Conservation (phyloP, 2,113 vertebrate genomes). For the Globicephala melas region DNA sequence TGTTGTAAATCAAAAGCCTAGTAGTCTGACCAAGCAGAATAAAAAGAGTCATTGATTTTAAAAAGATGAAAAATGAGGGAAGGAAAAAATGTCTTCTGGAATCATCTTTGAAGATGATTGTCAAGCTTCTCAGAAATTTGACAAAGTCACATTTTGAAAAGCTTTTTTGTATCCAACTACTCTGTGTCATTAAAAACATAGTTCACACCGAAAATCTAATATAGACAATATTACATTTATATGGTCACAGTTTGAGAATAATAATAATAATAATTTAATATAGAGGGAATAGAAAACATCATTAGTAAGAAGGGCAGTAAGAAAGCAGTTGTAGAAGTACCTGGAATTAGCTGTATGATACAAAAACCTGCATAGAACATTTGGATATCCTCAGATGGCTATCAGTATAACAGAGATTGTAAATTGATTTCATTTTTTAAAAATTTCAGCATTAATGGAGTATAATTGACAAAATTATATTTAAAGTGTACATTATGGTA, state of each 20-base stretch:
- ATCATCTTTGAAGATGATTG: not conserved
- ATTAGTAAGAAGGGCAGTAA: not conserved
- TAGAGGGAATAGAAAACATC: not conserved
- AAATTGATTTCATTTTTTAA: not conserved
- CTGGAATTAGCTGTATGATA: not conserved
- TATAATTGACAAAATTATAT: not conserved
- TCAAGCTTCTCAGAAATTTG: constrained; percentile 5
- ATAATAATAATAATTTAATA: not conserved
- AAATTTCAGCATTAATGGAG: not conserved
- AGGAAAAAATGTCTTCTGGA: not conserved
- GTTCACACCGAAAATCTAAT: not conserved
- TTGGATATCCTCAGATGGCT: not conserved
- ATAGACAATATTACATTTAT: not conserved
- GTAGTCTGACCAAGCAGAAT: constrained; percentile 21
- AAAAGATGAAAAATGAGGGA: not conserved
- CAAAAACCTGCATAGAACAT: not conserved
- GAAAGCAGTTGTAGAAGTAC: not conserved
- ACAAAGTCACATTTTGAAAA: constrained; percentile 34
- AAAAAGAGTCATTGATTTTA: not conserved
- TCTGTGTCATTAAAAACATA: not conserved
- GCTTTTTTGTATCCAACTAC: not conserved
- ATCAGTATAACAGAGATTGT: not conserved
- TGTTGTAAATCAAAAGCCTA: constrained; percentile 23
- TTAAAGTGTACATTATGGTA: not conserved
- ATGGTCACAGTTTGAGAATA: not conserved